phyloP scores from a whole-genome alignment of 2,797 vertebrate species.

The Protosalanx chinensis region DNA sequence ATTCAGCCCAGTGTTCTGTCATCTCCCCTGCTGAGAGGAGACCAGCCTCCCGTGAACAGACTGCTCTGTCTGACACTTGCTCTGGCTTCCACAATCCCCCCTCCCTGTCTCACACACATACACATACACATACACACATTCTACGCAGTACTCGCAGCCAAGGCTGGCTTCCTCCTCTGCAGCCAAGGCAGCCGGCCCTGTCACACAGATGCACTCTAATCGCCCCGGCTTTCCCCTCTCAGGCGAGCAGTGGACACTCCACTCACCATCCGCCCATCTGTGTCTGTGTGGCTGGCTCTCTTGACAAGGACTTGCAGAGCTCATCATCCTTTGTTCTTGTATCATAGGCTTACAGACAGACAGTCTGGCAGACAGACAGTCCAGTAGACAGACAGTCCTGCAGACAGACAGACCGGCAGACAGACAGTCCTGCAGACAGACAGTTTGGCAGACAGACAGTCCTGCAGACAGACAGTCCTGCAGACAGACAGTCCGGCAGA shows the following conservation, averaged over 20 bases:
- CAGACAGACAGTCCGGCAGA: conserved; percentile 14
- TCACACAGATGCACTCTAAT: conserved; percentile 68
- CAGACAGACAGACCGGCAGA: background rate
- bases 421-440: background rate
- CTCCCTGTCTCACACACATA: conserved; percentile 10
- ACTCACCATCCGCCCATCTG: conserved; percentile 54
- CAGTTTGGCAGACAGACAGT: background rate
- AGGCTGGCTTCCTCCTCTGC: conserved; percentile 50
- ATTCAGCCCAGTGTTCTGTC: conserved; percentile 44
- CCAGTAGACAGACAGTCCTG: conserved; percentile 23
- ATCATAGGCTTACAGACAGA: conserved; percentile 42
- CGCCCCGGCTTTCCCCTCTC: conserved; percentile 61
- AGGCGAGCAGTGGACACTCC: conserved; percentile 57
- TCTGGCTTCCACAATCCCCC: conserved; percentile 55
- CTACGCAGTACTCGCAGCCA: conserved; percentile 48
- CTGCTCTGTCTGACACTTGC: conserved; percentile 73
- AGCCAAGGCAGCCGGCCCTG: conserved; percentile 64
- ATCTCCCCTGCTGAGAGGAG: conserved; percentile 57
- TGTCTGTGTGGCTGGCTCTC: conserved; percentile 27
- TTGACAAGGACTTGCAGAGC: conserved; percentile 22
- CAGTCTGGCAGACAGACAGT: conserved; percentile 33
- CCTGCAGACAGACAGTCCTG: background rate
- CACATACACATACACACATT: conserved; percentile 32
- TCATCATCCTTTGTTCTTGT: conserved; percentile 34
- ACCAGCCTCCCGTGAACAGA: conserved; percentile 70